These are phyloP conservation scores for Chaetorhynchus papuensis DNA, from an alignment of 2,113 vertebrate genomes.

Conservation along the genomic window DNA sequence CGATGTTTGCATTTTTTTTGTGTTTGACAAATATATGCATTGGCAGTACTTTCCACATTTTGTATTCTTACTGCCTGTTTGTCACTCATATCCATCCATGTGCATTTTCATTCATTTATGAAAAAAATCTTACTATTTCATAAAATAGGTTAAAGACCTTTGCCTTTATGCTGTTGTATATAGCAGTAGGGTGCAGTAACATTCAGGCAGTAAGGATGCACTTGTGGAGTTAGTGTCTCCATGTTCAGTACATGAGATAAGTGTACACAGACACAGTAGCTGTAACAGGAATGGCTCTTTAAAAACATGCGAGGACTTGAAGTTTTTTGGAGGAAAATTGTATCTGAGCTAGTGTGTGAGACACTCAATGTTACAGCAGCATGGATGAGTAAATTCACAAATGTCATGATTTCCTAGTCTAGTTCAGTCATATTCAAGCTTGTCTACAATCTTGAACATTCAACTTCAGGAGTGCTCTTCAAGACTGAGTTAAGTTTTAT, in stretches of 20 bases:
- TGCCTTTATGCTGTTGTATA: neutral
- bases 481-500: neutral
- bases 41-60: neutral
- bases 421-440: neutral
- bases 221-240: neutral
- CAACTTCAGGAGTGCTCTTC: neutral
- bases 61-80: neutral
- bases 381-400: neutral
- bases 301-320: accelerated
- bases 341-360: neutral
- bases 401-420: neutral
- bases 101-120: neutral
- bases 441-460: neutral
- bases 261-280: neutral
- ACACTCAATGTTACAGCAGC: neutral
- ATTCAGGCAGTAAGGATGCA: neutral
- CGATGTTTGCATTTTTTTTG: neutral
- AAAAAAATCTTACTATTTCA: neutral
- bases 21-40: neutral
- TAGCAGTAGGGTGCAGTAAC: neutral
- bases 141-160: neutral
- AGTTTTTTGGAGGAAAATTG: neutral
- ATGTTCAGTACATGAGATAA: too few species aligned
- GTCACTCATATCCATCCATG: accelerated
- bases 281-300: neutral